Evolutionary conservation across 2,888 invertebrate genomes (phyloP).

Genomic region (Penaeus monodon): DNA sequence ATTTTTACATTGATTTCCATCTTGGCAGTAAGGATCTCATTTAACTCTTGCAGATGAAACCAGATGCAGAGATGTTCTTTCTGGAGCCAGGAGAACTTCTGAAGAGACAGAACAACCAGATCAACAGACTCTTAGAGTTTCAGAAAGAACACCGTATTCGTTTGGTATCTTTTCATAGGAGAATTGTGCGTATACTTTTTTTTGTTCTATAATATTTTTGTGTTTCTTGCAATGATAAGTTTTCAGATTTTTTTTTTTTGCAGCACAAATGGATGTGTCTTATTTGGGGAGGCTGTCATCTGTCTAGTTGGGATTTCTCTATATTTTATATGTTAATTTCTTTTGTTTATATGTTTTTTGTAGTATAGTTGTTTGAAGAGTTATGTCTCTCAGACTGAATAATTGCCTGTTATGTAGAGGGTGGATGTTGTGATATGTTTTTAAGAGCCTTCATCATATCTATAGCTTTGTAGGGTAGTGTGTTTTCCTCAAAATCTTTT

Average conservation of each 20-base stretch:
- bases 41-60: slow-evolving; percentile 54
- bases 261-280: too few relatives aligned
- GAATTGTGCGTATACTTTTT: slow-evolving; percentile 38
- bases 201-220: background rate
- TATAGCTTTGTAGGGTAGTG: background rate
- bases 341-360: too few relatives aligned
- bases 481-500: too few relatives aligned
- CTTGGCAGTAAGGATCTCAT: too few relatives aligned
- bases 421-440: too few relatives aligned
- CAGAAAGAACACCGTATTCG: slow-evolving; percentile 59
- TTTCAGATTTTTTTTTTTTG: background rate
- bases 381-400: too few relatives aligned
- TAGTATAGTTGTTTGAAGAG: too few relatives aligned
- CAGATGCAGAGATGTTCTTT: slow-evolving; percentile 63
- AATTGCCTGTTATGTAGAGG: too few relatives aligned
- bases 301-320: too few relatives aligned
- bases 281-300: too few relatives aligned
- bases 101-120: slow-evolving; percentile 52
- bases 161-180: slow-evolving; percentile 62
- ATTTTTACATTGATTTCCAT: too few relatives aligned
- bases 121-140: slow-evolving; percentile 56
- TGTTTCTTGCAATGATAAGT: background rate
- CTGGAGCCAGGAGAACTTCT: slow-evolving; percentile 57
- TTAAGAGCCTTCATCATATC: background rate
- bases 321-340: too few relatives aligned